Conservation (phyloP, 2,113 vertebrate genomes). For the Clinocottus analis region DNA sequence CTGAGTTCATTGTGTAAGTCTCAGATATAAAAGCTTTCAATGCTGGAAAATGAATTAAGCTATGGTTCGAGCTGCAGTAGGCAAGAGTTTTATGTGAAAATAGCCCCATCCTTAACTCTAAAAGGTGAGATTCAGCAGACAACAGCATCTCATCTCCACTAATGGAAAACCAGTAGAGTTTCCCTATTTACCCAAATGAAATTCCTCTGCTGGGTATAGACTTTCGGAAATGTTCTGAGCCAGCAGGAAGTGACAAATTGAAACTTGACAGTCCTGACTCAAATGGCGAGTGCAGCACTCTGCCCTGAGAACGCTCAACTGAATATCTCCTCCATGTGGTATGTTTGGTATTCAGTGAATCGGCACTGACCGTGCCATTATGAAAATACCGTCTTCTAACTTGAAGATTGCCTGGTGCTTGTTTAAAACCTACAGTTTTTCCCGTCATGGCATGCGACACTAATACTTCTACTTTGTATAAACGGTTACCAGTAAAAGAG, state of each 20-base stretch:
- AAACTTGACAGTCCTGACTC: slow-evolving; percentile 19
- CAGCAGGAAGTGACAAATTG: slow-evolving; percentile 38
- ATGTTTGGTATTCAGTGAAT: slow-evolving; percentile 3
- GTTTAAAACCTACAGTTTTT: slow-evolving; percentile 9
- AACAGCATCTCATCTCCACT: slow-evolving; percentile 25
- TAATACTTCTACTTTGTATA: too few species aligned
- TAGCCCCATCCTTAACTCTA: not conserved
- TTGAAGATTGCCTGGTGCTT: slow-evolving; percentile 25
- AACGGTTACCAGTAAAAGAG: too few species aligned
- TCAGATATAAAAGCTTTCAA: slow-evolving; percentile 1
- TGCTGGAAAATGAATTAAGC: not conserved
- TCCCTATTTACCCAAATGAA: slow-evolving; percentile 27
- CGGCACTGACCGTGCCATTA: not conserved
- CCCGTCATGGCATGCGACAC: too few species aligned
- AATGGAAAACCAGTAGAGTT: slow-evolving; percentile 26
- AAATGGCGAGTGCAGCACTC: slow-evolving; percentile 13
- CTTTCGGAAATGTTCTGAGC: slow-evolving; percentile 23
- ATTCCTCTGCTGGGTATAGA: slow-evolving; percentile 9
- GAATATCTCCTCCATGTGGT: slow-evolving; percentile 16
- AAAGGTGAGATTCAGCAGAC: slow-evolving; percentile 27
- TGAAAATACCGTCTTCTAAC: slow-evolving; percentile 34
- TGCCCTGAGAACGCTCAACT: slow-evolving; percentile 5
- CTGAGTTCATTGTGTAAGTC: not conserved
- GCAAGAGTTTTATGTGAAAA: slow-evolving; percentile 13
- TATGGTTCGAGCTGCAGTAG: slow-evolving; percentile 2